phyloP scores from a whole-genome alignment of 2,888 invertebrate species.

The Drosophila incognita region DNA sequence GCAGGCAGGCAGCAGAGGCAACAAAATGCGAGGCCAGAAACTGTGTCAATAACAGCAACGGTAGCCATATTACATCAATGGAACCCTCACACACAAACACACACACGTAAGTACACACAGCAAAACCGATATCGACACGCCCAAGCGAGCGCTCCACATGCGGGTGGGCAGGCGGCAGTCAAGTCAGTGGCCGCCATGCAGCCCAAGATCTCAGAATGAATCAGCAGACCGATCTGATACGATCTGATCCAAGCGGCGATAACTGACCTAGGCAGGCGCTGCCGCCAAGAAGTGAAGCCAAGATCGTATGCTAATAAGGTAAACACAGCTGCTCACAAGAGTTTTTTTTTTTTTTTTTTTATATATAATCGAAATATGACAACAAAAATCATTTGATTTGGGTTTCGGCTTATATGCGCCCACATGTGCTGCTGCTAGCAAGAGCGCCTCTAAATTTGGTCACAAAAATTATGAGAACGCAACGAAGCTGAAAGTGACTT shows the following conservation, averaged over 20 bases:
- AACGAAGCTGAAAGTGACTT: conserved; percentile 80
- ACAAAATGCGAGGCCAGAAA: conserved; percentile 63
- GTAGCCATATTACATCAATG: conserved; percentile 65
- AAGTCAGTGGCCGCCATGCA: conserved; percentile 34
- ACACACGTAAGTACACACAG: neutral
- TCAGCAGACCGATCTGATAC: conserved; percentile 44
- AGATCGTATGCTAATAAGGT: conserved; percentile 63
- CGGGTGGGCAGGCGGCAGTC: conserved; percentile 57
- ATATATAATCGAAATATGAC: conserved; percentile 54
- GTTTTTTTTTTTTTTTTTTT: conserved; percentile 10
- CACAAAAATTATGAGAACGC: conserved; percentile 77
- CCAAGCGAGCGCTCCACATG: conserved; percentile 34
- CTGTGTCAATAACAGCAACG: conserved; percentile 75
- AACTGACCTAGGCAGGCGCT: conserved; percentile 72
- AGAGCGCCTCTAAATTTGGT: conserved; percentile 70
- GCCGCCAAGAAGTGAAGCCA: conserved; percentile 54
- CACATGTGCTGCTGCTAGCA: conserved; percentile 54
- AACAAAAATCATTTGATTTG: conserved; percentile 37
- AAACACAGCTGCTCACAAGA: conserved; percentile 48
- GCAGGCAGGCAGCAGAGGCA: conserved; percentile 19
- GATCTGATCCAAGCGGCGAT: conserved; percentile 42
- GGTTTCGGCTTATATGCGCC: conserved; percentile 53
- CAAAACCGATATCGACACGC: conserved; percentile 36
- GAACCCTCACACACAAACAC: conserved; percentile 30
- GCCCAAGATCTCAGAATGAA: conserved; percentile 62